Evolutionary conservation across 2,888 invertebrate species (phyloP).

Genomic region (Leucophenga maculata): DNA sequence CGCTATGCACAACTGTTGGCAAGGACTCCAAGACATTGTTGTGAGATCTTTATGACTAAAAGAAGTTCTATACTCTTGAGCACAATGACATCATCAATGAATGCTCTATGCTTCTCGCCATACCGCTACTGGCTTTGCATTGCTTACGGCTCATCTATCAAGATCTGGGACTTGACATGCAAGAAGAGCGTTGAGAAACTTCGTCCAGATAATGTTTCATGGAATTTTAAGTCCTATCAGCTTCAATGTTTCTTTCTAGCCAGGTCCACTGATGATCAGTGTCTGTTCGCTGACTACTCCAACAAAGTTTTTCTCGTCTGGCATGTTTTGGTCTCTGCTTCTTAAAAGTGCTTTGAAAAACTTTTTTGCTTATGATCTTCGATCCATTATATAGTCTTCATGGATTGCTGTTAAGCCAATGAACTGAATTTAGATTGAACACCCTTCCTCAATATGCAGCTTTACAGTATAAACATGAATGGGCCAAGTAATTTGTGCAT

Average conservation of each 20-base stretch:
- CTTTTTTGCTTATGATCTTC: too few species aligned
- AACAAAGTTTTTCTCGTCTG: too few species aligned
- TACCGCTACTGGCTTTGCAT: constrained; percentile 99
- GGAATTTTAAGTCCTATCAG: constrained; percentile 86
- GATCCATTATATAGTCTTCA: too few species aligned
- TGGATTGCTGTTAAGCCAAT: too few species aligned
- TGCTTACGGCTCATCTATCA: constrained; percentile 96
- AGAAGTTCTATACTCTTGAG: constrained; percentile 95
- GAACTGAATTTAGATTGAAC: too few species aligned
- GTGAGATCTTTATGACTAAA: constrained; percentile 94
- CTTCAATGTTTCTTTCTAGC: constrained; percentile 96
- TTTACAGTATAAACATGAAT: too few species aligned
- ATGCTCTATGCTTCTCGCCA: constrained; percentile 97
- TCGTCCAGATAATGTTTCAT: constrained; percentile 87
- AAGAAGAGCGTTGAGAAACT: constrained; percentile 99
- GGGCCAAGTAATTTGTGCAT: too few species aligned
- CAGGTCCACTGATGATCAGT: constrained; percentile 99
- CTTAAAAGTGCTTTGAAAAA: too few species aligned
- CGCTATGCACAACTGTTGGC: constrained; percentile 97
- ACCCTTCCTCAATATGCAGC: too few species aligned
- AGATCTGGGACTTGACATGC: constrained; percentile 99
- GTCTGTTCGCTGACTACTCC: constrained; percentile 97
- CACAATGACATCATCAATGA: constrained; percentile 98
- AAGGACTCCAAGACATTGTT: constrained; percentile 99
- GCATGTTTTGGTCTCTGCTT: too few species aligned